Evolutionary conservation across 1,140 invertebrate genomes (phyloP).

Genomic region (Maconellicoccus hirsutus): DNA sequence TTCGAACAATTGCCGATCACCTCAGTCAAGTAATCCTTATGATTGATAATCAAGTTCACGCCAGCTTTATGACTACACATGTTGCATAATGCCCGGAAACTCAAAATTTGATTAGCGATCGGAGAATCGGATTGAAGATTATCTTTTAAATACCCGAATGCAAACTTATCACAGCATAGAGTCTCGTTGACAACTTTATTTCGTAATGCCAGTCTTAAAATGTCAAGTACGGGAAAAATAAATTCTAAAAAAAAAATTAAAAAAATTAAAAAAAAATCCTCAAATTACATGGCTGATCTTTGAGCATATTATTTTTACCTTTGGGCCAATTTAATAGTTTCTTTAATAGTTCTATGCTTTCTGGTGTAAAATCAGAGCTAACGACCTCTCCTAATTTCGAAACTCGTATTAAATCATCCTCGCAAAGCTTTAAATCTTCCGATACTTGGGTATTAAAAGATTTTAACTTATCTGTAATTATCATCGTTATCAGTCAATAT

Average conservation of each 20-base stretch:
- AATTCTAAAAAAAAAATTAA: too few relatives aligned
- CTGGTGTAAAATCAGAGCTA: slow-evolving; percentile 32
- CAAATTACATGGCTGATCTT: background rate
- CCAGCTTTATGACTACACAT: slow-evolving; percentile 52
- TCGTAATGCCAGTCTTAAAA: slow-evolving; percentile 63
- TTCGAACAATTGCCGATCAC: slow-evolving; percentile 39
- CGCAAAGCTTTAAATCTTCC: slow-evolving; percentile 30
- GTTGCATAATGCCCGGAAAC: slow-evolving; percentile 63
- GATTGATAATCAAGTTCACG: slow-evolving; percentile 44
- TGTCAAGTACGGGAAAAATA: slow-evolving; percentile 76
- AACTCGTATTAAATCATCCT: background rate
- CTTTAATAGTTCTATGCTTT: slow-evolving; percentile 48
- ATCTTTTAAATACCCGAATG: slow-evolving; percentile 30
- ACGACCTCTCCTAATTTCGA: slow-evolving; percentile 32
- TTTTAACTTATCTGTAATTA: slow-evolving; percentile 43
- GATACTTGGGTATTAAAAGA: slow-evolving; percentile 59
- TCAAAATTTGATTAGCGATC: slow-evolving; percentile 65
- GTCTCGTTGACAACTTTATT: slow-evolving; percentile 46
- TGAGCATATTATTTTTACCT: slow-evolving; percentile 18
- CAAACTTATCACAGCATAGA: slow-evolving; percentile 38
- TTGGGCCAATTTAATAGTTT: slow-evolving; percentile 58
- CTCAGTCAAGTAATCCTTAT: slow-evolving; percentile 45
- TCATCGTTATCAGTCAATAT: slow-evolving; percentile 24
- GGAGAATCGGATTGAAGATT: slow-evolving; percentile 35
- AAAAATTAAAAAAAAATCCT: slow-evolving; percentile 29